Evolutionary conservation across 1,140 invertebrate genomes (phyloP).

Genomic region (Macrocentrus cingulum): DNA sequence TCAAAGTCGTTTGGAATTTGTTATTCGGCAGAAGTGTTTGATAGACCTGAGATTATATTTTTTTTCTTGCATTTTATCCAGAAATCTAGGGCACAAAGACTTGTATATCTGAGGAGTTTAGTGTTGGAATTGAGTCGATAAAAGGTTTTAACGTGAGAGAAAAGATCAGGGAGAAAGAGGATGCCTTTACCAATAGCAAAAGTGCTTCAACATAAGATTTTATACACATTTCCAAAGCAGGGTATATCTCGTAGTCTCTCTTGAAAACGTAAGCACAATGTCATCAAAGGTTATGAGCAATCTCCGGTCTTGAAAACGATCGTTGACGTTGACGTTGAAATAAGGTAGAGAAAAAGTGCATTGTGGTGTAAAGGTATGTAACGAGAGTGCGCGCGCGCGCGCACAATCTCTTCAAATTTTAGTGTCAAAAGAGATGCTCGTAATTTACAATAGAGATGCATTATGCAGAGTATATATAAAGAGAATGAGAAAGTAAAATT

Average conservation of each 20-base stretch:
- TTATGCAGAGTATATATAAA: too few relatives aligned
- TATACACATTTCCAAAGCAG: slow-evolving; percentile 1
- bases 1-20: too few relatives aligned
- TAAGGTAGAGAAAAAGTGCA: neutral
- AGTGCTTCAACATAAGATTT: neutral
- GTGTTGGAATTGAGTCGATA: slow-evolving; percentile 14
- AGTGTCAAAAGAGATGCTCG: too few relatives aligned
- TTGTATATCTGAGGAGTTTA: neutral
- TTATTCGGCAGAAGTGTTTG: too few relatives aligned
- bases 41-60: too few relatives aligned
- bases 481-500: too few relatives aligned
- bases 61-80: slow-evolving; percentile 12
- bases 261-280: neutral
- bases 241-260: too few relatives aligned
- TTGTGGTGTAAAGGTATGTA: neutral
- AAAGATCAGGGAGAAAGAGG: neutral
- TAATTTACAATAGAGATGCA: too few relatives aligned
- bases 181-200: neutral
- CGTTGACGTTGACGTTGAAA: neutral
- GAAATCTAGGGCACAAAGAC: neutral
- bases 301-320: slow-evolving; percentile 3
- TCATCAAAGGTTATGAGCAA: slow-evolving; percentile 9
- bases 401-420: too few relatives aligned
- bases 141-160: neutral
- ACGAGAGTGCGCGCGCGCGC: too few relatives aligned